Evolutionary conservation across 1,140 invertebrate genomes (phyloP).

Genomic region (Pantala flavescens): DNA sequence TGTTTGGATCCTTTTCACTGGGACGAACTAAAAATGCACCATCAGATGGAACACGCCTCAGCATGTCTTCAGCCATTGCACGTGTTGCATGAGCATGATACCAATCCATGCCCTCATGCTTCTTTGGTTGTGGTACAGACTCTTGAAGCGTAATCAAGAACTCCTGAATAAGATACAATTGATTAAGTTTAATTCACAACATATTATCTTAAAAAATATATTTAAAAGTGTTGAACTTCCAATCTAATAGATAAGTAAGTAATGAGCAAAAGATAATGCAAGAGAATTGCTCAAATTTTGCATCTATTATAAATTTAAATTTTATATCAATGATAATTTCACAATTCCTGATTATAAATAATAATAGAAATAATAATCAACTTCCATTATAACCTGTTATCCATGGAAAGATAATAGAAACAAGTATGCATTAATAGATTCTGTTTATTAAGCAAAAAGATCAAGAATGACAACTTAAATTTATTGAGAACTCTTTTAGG

Average conservation of each 20-base stretch:
- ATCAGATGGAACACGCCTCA: slow-evolving; percentile 69
- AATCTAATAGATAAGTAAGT: slow-evolving; percentile 23
- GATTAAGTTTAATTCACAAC: slow-evolving; percentile 21
- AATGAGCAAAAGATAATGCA: no score
- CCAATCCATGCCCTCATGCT: slow-evolving; percentile 91
- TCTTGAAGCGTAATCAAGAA: slow-evolving; percentile 79
- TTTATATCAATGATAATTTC: no score
- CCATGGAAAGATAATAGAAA: no score
- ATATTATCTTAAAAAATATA: slow-evolving; percentile 14
- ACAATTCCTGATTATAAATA: no score
- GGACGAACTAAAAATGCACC: slow-evolving; percentile 87
- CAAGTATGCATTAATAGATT: no score
- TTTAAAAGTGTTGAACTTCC: neutral
- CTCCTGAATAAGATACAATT: slow-evolving; percentile 45
- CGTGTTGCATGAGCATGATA: slow-evolving; percentile 73
- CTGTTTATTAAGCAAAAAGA: no score
- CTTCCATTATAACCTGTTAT: no score
- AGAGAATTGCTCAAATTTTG: no score
- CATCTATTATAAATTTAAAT: no score
- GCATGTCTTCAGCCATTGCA: slow-evolving; percentile 72
- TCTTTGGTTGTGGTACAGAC: slow-evolving; percentile 88
- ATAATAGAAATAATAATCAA: no score
- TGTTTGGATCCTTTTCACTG: slow-evolving; percentile 64
- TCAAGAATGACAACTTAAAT: no score
- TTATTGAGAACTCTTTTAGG: no score